Evolutionary conservation across 2,113 vertebrate genomes (phyloP), one percentile per base, ranked within the genome.

Genomic region (Oncorhynchus clarkii): DNA sequence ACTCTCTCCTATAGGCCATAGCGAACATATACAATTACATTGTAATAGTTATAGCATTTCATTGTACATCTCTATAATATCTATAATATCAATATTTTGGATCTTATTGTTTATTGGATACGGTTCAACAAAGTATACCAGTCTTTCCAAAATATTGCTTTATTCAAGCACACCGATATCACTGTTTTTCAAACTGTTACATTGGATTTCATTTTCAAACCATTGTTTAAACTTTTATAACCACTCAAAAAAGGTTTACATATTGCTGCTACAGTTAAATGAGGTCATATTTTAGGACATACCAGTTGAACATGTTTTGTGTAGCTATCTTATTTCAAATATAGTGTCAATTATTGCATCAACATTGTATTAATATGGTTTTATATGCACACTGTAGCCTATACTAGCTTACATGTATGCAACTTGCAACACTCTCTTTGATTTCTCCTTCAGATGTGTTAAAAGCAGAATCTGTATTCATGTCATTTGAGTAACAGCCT

Each of bases 81-180:
- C 4, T 54, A 13, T 16, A 13, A 54, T 54, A 54, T 54, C 13
- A 0, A 69, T 88, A 86, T 88, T 88, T 89, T 89, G 87, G 89
- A 66, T 67, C 59, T 62, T 54, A 45, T 18, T 88, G 75, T 78
- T 78, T 75, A 75, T 60, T 62, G 65, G 48, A 81, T 70, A 74
- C 54, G 13, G 54, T 20, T 57, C 20, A 20, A 18, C 54, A 14
- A 20, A 5, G 20, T 62, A 62, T 8, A 62, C 2, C 18, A 22
- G 7, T 62, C 24, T 62, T 9, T 8, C 59, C 59, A 22, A 9
- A n/a, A 22, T 62, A n/a, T 22, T 39, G 12, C 14, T 34, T 67
- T 67, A 67, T 68, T 68, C 67, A 31, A 68, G 5, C 31, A 45
- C 31, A 34, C 18, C 14, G 20, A 39, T 39, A 68, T 14, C 66